Percentiles rank a stretch among this genome's conserved stretches.
Evolutionary conservation across 2,797 vertebrate species (phyloP).

Genomic region (Mormyrops boulengeri): DNA sequence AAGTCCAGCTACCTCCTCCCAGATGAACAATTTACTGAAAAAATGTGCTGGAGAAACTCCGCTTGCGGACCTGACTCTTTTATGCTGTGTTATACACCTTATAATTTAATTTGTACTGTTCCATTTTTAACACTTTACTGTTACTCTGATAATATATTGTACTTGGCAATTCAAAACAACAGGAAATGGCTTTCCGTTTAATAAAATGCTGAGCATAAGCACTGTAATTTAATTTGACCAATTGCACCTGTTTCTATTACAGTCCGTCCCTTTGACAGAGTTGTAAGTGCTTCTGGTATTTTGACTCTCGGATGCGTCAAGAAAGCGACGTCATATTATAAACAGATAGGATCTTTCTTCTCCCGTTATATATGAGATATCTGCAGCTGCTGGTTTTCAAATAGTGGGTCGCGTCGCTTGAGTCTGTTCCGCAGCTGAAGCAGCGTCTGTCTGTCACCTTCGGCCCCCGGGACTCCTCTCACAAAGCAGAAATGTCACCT

Average conservation of each 20-base stretch:
- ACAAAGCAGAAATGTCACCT: constrained; percentile 15
- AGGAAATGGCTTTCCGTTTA: neutral
- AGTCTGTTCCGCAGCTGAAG: neutral
- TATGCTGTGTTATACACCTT: neutral
- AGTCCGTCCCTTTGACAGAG: neutral
- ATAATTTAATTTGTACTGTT: neutral
- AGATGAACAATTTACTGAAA: neutral
- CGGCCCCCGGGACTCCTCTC: constrained; percentile 17
- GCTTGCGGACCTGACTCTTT: neutral
- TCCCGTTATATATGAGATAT: neutral
- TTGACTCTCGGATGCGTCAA: neutral
- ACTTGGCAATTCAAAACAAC: neutral
- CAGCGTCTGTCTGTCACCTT: constrained; percentile 21
- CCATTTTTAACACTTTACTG: neutral
- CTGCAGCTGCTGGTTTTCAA: neutral
- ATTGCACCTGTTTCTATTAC: neutral
- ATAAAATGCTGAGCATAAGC: neutral
- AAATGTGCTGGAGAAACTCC: neutral
- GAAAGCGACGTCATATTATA: neutral
- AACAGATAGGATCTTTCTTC: neutral
- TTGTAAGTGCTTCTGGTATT: neutral
- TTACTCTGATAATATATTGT: neutral
- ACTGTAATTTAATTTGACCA: neutral
- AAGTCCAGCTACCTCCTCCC: neutral
- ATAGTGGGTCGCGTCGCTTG: neutral